These are phyloP conservation scores for Drosophila leontia DNA, from an alignment of 1,140 invertebrate genomes.

Conservation along the genomic window DNA sequence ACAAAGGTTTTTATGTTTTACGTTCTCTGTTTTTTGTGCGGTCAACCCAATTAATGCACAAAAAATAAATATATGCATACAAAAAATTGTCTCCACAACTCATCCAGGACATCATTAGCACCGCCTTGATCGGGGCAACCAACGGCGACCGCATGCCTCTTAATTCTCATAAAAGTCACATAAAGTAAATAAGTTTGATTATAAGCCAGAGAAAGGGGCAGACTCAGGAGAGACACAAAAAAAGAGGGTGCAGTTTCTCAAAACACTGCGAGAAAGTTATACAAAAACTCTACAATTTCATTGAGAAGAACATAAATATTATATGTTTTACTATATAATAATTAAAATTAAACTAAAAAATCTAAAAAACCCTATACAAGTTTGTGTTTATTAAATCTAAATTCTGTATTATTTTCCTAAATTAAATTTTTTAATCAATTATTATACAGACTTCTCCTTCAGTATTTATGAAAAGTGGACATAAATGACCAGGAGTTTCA, in stretches of 20 bases:
- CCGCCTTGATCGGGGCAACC: slow-evolving; percentile 32
- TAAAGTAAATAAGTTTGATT: slow-evolving; percentile 78
- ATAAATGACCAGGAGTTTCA: slow-evolving; percentile 1
- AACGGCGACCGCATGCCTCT: slow-evolving; percentile 35
- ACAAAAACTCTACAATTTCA: too few species aligned
- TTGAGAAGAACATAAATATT: too few species aligned
- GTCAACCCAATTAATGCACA: slow-evolving; percentile 23
- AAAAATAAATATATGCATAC: not conserved
- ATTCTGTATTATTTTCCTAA: not conserved
- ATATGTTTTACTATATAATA: too few species aligned
- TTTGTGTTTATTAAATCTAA: too few species aligned
- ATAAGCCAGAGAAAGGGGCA: slow-evolving; percentile 28
- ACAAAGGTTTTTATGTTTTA: not conserved
- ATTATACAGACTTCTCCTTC: too few species aligned
- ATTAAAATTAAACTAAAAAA: too few species aligned
- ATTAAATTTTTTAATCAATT: too few species aligned
- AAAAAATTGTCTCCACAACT: not conserved
- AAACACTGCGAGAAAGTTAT: not conserved
- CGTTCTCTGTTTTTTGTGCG: not conserved
- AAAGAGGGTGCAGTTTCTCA: not conserved
- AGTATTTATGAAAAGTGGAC: not conserved
- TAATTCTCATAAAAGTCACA: slow-evolving; percentile 79
- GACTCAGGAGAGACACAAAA: slow-evolving; percentile 1
- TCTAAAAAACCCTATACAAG: too few species aligned
- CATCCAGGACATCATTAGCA: slow-evolving; percentile 12